Evolutionary conservation across 2,113 vertebrate genomes (phyloP), one percentile per base, ranked within the genome.

Genomic region (Coturnix japonica): DNA sequence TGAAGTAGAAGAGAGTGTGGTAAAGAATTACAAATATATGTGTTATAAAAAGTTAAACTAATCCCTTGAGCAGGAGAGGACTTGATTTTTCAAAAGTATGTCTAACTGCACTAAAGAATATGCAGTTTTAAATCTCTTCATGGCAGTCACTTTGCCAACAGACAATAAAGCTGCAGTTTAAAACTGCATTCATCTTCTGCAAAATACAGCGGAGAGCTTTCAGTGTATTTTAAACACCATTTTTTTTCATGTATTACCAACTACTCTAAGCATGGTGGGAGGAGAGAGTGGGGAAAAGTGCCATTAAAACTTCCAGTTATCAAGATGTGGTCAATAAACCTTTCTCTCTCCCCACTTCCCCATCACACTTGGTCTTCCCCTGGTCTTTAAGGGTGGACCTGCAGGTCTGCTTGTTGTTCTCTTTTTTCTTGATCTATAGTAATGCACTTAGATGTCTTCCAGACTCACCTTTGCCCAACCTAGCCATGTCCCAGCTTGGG

Each of bases 1-100:
- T 79, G 74, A 81, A 93, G 66, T 69, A 93, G 70, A 94, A 78
- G 43, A 65, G 75, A 65, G 35, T n/a, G 8, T 37, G n/a, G 35
- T 64, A 90, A 91, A 93, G 71, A 96, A 91, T 75, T 90, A 95
- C 80, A 96, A 94, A 97, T 97, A 94, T 63, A 92, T 97, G 89
- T 26, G 17, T n/a, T 69, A 91, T 90, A 88, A 89, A 93, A 96
- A 95, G 69, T 91, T 94, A 95, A 90, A 80, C 77, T 93, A 95
- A 95, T 92, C 89, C 71, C 89, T 74, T 83, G 82, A 92, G 95
- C 83, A 86, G 57, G 35, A 76, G 37, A 87, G 28, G 43, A 64
- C 79, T 87, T 93, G 59, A 76, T 85, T 78, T 79, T 89, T 95
- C 89, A 83, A 44, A 91, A 93, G 47, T 54, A 60, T 85, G 53